Conservation (phyloP, 2,888 invertebrate species). For the Eupelmus urozonus region DNA sequence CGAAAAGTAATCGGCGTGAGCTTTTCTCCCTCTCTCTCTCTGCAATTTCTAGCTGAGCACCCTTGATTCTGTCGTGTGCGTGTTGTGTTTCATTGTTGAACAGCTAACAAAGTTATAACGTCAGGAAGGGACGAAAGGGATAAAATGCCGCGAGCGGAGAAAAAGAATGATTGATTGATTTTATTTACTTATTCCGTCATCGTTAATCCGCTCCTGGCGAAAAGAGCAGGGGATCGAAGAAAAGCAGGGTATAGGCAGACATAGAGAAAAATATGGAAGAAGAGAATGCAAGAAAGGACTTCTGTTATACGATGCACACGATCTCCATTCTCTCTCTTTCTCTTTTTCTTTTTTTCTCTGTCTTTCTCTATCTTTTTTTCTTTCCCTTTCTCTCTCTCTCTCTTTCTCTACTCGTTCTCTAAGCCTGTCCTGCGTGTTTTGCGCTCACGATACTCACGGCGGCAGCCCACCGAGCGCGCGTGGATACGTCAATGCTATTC, state of each 20-base stretch:
- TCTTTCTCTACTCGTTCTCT: neutral
- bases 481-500: constrained; percentile 64
- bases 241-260: too few species aligned
- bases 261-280: too few species aligned
- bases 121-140: neutral
- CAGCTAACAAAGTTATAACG: constrained; percentile 1
- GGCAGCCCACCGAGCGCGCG: neutral
- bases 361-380: neutral
- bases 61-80: too few species aligned
- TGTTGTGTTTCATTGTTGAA: constrained; percentile 72
- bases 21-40: too few species aligned
- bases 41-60: too few species aligned
- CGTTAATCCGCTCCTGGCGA: too few species aligned
- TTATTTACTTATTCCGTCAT: too few species aligned
- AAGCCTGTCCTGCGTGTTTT: neutral
- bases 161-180: constrained; percentile 2
- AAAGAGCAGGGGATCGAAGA: neutral
- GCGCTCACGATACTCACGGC: neutral
- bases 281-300: too few species aligned
- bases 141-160: neutral
- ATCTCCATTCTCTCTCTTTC: too few species aligned
- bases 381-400: neutral
- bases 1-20: too few species aligned
- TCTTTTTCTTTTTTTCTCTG: too few species aligned
- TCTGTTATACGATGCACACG: too few species aligned